Conservation (phyloP, 2,888 invertebrate genomes). For the Bellardia bayeri region DNA sequence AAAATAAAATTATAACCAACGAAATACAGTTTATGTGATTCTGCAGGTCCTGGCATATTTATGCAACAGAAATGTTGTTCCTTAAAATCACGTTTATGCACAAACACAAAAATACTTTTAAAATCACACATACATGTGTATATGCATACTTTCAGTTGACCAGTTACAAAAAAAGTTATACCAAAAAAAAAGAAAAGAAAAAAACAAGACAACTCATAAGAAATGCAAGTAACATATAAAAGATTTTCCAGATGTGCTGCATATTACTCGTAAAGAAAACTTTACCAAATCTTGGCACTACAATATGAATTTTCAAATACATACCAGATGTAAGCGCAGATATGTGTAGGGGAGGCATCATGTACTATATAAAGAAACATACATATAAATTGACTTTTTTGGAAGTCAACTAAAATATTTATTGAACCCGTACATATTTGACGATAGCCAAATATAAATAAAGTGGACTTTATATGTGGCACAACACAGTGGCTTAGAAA, state of each 20-base stretch:
- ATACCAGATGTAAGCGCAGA: no score
- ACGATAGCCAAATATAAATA: no score
- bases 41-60: no score
- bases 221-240: constrained; percentile 28
- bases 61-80: constrained; percentile 1
- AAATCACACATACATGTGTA: not conserved
- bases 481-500: no score
- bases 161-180: not conserved
- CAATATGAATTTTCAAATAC: not conserved
- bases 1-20: constrained; percentile 44
- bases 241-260: constrained; percentile 43
- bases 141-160: constrained; percentile 53
- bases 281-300: not conserved
- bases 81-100: constrained; percentile 14
- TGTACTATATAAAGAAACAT: no score
- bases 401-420: no score
- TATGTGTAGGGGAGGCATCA: no score
- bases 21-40: constrained; percentile 23
- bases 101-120: not conserved
- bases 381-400: no score
- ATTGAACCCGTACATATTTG: no score
- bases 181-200: not conserved
- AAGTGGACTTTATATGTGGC: no score
- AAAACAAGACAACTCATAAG: not conserved
- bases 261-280: not conserved